phyloP scores from a whole-genome alignment of 2,888 invertebrate species.

The Eristalinus aeneus region DNA sequence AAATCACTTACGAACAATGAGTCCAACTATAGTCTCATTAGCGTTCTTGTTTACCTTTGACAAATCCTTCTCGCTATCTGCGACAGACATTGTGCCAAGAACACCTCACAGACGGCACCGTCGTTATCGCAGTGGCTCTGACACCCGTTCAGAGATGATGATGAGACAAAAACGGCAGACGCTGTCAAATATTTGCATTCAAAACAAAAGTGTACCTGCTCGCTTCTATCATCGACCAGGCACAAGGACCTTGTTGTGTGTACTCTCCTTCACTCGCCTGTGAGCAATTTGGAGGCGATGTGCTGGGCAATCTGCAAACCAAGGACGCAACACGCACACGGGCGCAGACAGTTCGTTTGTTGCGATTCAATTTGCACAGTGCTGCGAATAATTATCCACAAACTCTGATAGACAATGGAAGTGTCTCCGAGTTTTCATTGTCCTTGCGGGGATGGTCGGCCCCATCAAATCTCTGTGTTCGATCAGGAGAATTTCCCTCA shows the following conservation, averaged over 20 bases:
- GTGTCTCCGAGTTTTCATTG: constrained; percentile 15
- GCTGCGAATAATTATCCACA: constrained; percentile 57
- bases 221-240: neutral
- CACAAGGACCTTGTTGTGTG: neutral
- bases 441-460: no score
- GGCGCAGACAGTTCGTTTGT: constrained; percentile 14
- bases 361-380: constrained; percentile 54
- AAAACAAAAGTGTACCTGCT: constrained; percentile 39
- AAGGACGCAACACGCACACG: constrained; percentile 8
- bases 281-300: neutral
- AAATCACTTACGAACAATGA: constrained; percentile 60
- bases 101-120: constrained; percentile 7
- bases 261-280: neutral
- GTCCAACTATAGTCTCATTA: constrained; percentile 58
- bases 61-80: constrained; percentile 55
- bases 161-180: constrained; percentile 32
- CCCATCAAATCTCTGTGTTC: neutral
- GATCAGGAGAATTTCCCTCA: neutral
- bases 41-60: constrained; percentile 54
- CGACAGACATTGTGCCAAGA: constrained; percentile 9
- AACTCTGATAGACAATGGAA: constrained; percentile 47
- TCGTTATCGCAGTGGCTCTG: neutral
- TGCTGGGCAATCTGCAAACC: neutral
- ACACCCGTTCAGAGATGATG: constrained; percentile 13
- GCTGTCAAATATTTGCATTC: constrained; percentile 62